Percentiles rank a stretch among this genome's conserved stretches.
These are phyloP conservation scores for Sceliomorpha sp. DNA, from an alignment of 2,888 invertebrate genomes.

Conservation along the genomic window DNA sequence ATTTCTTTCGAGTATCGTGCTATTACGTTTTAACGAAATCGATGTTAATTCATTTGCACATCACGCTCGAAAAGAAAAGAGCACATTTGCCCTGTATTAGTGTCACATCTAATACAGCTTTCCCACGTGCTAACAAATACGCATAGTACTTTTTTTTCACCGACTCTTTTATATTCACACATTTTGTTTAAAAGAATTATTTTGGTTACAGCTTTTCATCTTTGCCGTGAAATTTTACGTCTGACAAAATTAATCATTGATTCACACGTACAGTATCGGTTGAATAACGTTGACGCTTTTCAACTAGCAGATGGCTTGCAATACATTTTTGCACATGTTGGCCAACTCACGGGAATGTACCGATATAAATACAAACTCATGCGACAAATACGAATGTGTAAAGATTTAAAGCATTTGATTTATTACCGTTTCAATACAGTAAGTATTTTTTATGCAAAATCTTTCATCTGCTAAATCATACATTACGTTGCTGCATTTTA, in stretches of 20 bases:
- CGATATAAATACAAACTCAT: slow-evolving; percentile 99
- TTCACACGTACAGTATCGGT: slow-evolving; percentile 98
- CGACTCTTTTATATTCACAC: slow-evolving; percentile 3
- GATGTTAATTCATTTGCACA: slow-evolving; percentile 20
- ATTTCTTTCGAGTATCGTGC: slow-evolving; percentile 8
- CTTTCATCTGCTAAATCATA: too few relatives aligned
- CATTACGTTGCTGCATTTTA: slow-evolving; percentile 46
- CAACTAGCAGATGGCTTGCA: slow-evolving; percentile 98
- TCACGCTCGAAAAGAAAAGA: slow-evolving; percentile 44
- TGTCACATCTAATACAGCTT: slow-evolving; percentile 35
- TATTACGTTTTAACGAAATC: slow-evolving; percentile 19
- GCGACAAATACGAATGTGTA: slow-evolving; percentile 99
- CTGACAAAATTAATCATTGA: slow-evolving; percentile 99
- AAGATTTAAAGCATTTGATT: slow-evolving; percentile 99
- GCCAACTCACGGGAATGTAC: slow-evolving; percentile 99
- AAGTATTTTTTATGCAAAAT: slow-evolving; percentile 80
- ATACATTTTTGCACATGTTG: slow-evolving; percentile 99
- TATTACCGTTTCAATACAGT: slow-evolving; percentile 99
- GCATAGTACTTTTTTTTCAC: slow-evolving; percentile 1
- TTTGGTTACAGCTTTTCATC: slow-evolving; percentile 91
- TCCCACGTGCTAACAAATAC: slow-evolving; percentile 42
- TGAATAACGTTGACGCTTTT: slow-evolving; percentile 99
- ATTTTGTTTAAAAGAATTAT: slow-evolving; percentile 56
- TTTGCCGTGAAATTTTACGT: slow-evolving; percentile 99
- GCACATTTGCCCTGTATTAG: slow-evolving; percentile 49